Conservation (phyloP, 1,140 invertebrate genomes). For the Leptestheria dahalacensis region DNA sequence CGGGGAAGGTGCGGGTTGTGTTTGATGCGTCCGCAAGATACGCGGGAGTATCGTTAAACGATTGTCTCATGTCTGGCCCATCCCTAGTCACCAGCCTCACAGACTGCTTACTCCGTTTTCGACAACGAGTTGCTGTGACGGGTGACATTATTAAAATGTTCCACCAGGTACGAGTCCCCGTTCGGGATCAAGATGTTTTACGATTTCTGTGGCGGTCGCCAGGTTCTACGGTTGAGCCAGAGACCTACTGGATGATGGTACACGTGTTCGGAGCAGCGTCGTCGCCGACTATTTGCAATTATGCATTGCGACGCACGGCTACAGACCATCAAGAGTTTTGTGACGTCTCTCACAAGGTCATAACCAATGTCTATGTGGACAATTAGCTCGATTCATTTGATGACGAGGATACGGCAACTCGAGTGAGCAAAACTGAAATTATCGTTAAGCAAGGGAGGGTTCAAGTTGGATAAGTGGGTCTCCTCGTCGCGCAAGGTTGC, state of each 20-base stretch:
- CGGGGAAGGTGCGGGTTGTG: slow-evolving; percentile 22
- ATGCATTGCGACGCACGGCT: slow-evolving; percentile 12
- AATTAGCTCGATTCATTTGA: slow-evolving; percentile 10
- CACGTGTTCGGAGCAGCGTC: slow-evolving; percentile 16
- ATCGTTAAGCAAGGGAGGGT: not conserved
- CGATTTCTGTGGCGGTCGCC: slow-evolving; percentile 15
- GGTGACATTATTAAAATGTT: slow-evolving; percentile 24
- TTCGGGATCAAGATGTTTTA: not conserved
- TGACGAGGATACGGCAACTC: slow-evolving; percentile 6
- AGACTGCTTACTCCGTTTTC: slow-evolving; percentile 23
- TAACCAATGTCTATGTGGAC: slow-evolving; percentile 10
- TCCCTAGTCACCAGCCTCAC: slow-evolving; percentile 20
- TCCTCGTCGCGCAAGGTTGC: slow-evolving; percentile 1
- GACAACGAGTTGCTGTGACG: slow-evolving; percentile 20
- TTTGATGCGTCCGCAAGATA: slow-evolving; percentile 22
- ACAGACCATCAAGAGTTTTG: slow-evolving; percentile 3
- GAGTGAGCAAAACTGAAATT: not conserved
- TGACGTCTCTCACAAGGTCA: not conserved
- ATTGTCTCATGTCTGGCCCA: slow-evolving; percentile 20
- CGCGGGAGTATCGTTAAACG: slow-evolving; percentile 20
- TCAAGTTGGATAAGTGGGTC: slow-evolving; percentile 2
- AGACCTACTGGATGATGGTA: slow-evolving; percentile 9
- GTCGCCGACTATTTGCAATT: slow-evolving; percentile 13
- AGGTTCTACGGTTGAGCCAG: not conserved
- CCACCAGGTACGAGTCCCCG: slow-evolving; percentile 15